Evolutionary conservation across 2,113 vertebrate species (phyloP).

Genomic region (Anoplopoma fimbria): DNA sequence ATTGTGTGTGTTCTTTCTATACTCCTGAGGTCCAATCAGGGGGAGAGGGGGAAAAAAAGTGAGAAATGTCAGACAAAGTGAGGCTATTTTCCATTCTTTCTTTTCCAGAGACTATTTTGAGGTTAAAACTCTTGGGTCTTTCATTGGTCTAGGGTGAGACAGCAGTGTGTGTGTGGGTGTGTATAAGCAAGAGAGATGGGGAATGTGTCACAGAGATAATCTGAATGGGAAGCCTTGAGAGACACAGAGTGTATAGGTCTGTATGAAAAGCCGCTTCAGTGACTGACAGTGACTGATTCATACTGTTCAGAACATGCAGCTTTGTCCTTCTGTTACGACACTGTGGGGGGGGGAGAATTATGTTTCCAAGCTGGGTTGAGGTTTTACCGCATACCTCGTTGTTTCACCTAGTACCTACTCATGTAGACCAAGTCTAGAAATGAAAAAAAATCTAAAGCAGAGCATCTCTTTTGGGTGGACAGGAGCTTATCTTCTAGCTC

Average conservation of each 20-base stretch:
- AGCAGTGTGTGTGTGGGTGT: neutral
- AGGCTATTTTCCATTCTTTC: conserved; percentile 43
- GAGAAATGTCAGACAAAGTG: conserved; percentile 28
- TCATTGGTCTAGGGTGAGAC: neutral
- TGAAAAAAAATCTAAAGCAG: neutral
- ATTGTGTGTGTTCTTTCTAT: conserved; percentile 33
- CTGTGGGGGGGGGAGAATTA: neutral
- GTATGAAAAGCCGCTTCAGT: conserved; percentile 36
- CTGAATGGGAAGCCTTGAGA: conserved; percentile 42
- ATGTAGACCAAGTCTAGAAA: neutral
- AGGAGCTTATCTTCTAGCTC: neutral
- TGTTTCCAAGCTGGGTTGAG: neutral
- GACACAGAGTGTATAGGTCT: conserved; percentile 3
- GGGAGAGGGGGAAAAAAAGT: conserved; percentile 22
- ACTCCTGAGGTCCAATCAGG: conserved; percentile 49
- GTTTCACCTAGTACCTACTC: neutral
- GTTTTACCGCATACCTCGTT: neutral
- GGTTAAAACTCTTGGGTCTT: conserved; percentile 17
- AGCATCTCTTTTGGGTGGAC: neutral
- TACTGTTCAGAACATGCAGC: conserved; percentile 1
- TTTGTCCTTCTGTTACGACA: neutral
- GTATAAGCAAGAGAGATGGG: neutral
- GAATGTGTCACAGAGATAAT: conserved; percentile 15
- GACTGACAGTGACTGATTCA: conserved; percentile 23
- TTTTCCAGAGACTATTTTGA: conserved; percentile 28